phyloP scores from a whole-genome alignment of 2,113 vertebrate genomes.

The Zosterops borbonicus region DNA sequence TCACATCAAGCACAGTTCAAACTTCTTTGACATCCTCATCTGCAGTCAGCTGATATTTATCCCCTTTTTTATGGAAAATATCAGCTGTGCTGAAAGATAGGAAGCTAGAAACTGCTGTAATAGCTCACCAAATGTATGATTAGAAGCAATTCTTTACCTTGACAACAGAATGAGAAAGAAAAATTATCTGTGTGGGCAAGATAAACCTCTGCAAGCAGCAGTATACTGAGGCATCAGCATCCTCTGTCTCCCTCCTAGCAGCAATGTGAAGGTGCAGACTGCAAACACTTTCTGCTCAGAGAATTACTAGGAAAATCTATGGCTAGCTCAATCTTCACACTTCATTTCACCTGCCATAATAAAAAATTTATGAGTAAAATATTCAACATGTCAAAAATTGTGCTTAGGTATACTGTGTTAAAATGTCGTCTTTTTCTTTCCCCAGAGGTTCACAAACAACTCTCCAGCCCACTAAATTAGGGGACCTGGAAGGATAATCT shows the following conservation, averaged over 20 bases:
- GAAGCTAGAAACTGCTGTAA: neutral
- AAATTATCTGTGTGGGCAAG: neutral
- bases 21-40: neutral
- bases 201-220: neutral
- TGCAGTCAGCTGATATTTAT: neutral
- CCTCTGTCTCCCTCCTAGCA: neutral
- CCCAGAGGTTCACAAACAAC: neutral
- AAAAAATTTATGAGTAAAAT: neutral
- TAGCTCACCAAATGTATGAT: neutral
- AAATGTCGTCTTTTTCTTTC: neutral
- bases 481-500: neutral
- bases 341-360: neutral
- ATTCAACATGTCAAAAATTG: neutral
- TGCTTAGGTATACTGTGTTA: neutral
- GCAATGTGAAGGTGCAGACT: neutral
- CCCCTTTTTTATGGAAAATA: neutral
- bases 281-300: neutral
- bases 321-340: neutral
- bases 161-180: neutral
- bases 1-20: neutral
- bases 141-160: neutral
- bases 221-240: neutral
- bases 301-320: neutral
- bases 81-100: neutral
- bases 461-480: neutral